A percentile compares a stretch with the other conserved stretches of the same genome.
Evolutionary conservation across 2,113 vertebrate genomes (phyloP).

Genomic region (Copsychus sechellarum): DNA sequence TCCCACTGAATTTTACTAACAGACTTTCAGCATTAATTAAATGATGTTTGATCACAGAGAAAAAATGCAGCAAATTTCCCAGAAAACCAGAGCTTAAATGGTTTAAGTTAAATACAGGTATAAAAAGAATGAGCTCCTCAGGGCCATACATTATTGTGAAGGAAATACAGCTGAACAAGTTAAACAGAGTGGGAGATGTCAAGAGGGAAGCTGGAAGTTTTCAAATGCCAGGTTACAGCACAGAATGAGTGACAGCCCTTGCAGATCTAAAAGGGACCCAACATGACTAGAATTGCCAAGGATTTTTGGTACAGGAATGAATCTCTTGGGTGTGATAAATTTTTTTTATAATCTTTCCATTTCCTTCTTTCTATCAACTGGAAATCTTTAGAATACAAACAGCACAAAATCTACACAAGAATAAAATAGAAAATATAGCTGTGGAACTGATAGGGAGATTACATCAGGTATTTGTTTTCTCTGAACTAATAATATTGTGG

Average conservation of each 20-base stretch:
- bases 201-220: slow-evolving; percentile 35
- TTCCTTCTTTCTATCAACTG: background rate
- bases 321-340: background rate
- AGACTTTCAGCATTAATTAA: background rate
- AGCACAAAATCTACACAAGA: background rate
- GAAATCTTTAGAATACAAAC: background rate
- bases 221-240: slow-evolving; percentile 35
- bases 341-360: background rate
- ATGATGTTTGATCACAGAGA: background rate
- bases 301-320: background rate
- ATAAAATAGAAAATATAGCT: background rate
- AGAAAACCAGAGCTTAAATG: slow-evolving; percentile 5
- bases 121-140: slow-evolving; percentile 5
- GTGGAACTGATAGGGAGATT: background rate
- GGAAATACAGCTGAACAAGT: slow-evolving; percentile 31
- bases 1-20: background rate
- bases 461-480: background rate
- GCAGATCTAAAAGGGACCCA: background rate
- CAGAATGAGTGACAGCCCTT: background rate
- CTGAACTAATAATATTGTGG: background rate
- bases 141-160: slow-evolving; percentile 28
- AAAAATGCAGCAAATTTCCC: background rate
- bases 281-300: slow-evolving; percentile 3
- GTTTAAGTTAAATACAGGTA: background rate
- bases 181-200: slow-evolving; percentile 42